Percentiles rank a stretch among this genome's conserved stretches.
Conservation (phyloP, 2,113 vertebrate genomes). For the Oceanites oceanicus region DNA sequence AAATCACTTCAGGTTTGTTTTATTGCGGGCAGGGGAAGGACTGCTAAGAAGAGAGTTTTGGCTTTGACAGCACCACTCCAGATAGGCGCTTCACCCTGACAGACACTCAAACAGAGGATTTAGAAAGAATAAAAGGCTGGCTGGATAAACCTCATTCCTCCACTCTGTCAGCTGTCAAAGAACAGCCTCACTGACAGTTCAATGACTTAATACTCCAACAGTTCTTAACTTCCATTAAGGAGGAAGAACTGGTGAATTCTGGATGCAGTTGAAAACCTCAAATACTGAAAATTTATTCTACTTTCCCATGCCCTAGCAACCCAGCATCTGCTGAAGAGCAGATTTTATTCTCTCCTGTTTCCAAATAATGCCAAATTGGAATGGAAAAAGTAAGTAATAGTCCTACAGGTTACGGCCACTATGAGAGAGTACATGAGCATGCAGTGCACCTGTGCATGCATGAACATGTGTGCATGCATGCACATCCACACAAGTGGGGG, state of each 20-base stretch:
- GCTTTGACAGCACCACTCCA: slow-evolving; percentile 65
- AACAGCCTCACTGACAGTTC: slow-evolving; percentile 54
- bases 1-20: slow-evolving; percentile 10
- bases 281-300: slow-evolving; percentile 23
- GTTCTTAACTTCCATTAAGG: slow-evolving; percentile 49
- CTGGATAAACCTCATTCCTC: slow-evolving; percentile 62
- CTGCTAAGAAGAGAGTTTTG: slow-evolving; percentile 55
- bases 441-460: neutral
- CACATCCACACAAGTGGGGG: neutral
- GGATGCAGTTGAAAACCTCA: slow-evolving; percentile 35
- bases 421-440: rapidly evolving
- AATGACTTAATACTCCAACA: slow-evolving; percentile 51
- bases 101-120: slow-evolving; percentile 55
- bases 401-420: neutral
- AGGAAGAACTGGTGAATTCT: slow-evolving; percentile 34
- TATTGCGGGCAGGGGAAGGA: neutral
- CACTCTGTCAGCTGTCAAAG: slow-evolving; percentile 66
- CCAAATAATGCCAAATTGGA: neutral
- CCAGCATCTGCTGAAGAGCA: neutral
- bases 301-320: slow-evolving; percentile 21
- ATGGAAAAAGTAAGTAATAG: neutral
- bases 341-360: neutral
- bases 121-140: slow-evolving; percentile 65
- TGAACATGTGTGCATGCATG: rapidly evolving
- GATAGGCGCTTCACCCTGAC: slow-evolving; percentile 43